These are phyloP conservation scores for Oreochromis niloticus DNA, from an alignment of 2,113 vertebrate genomes.

Conservation along the genomic window DNA sequence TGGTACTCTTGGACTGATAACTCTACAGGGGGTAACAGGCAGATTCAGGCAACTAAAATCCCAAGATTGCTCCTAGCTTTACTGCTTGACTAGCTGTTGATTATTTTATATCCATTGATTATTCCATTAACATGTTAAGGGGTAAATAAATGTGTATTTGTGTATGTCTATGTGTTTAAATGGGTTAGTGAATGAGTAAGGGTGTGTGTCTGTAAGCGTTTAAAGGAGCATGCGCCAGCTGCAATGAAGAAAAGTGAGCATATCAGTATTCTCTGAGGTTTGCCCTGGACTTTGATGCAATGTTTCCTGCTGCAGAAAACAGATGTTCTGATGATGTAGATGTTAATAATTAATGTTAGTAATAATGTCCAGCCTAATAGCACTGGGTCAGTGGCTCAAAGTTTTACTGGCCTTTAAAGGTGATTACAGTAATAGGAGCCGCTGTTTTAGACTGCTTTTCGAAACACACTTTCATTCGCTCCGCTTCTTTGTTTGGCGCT, in stretches of 20 bases:
- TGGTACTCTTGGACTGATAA: background rate
- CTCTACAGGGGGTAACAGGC: background rate
- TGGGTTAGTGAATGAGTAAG: background rate
- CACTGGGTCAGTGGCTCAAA: background rate
- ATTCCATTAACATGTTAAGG: background rate
- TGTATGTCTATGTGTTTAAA: background rate
- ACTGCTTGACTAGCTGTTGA: background rate
- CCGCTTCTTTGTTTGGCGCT: background rate
- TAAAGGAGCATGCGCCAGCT: background rate
- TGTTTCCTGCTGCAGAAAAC: background rate
- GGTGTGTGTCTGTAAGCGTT: background rate
- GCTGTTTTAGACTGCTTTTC: background rate
- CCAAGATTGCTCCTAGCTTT: background rate
- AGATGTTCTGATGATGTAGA: background rate
- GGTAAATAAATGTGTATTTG: background rate
- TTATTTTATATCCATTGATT: background rate
- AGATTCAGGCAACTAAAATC: background rate
- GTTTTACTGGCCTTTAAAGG: background rate
- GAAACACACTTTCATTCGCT: background rate
- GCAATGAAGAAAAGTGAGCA: background rate
- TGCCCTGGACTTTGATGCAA: background rate
- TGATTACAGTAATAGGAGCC: accelerated
- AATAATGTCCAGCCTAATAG: background rate
- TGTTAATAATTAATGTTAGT: background rate
- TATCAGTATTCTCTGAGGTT: background rate